phyloP scores from a whole-genome alignment of 1,140 invertebrate genomes.

The Bombus haemorrhoidalis region DNA sequence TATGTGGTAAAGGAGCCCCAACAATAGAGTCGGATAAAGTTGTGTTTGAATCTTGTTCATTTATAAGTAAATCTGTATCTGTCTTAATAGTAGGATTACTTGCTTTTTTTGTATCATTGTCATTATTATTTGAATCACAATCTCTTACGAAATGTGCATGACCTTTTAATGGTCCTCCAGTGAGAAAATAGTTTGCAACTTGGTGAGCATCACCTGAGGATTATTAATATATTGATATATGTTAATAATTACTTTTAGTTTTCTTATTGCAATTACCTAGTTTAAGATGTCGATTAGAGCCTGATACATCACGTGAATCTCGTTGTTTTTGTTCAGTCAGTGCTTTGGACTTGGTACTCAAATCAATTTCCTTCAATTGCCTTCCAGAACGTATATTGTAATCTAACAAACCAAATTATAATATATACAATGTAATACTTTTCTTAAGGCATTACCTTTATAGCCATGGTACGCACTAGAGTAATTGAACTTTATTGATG shows the following conservation, averaged over 20 bases:
- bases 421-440: neutral
- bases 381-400: constrained; percentile 45
- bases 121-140: constrained; percentile 19
- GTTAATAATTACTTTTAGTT: neutral
- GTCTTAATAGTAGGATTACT: constrained; percentile 13
- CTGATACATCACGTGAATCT: constrained; percentile 43
- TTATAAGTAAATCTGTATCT: neutral
- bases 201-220: constrained; percentile 64
- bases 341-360: constrained; percentile 44
- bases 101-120: neutral
- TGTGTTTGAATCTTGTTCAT: constrained; percentile 5
- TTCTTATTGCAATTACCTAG: constrained; percentile 4
- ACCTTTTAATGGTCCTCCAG: constrained; percentile 65
- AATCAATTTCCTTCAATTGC: constrained; percentile 41
- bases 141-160: constrained; percentile 50
- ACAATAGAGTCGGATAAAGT: constrained; percentile 10
- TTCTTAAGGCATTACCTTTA: constrained; percentile 40
- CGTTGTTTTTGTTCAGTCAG: constrained; percentile 36
- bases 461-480: constrained; percentile 5
- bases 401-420: constrained; percentile 32
- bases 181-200: constrained; percentile 73
- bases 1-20: neutral
- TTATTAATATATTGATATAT: neutral
- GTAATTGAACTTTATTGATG: neutral
- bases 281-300: constrained; percentile 44